phyloP scores from a whole-genome alignment of 2,888 invertebrate species.

The Smittia sp. region DNA sequence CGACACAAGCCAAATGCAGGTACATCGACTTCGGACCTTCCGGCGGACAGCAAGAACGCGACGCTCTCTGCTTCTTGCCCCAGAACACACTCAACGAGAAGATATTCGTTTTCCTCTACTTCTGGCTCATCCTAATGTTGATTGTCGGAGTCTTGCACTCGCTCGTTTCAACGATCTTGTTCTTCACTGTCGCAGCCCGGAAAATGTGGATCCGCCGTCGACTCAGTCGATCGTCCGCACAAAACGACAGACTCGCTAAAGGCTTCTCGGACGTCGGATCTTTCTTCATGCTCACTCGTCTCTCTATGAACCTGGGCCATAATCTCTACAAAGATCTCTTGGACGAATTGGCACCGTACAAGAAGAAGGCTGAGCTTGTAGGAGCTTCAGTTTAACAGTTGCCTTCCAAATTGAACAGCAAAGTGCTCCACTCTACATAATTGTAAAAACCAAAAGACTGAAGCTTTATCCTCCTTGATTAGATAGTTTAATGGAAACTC shows the following conservation, averaged over 20 bases:
- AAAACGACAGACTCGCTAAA: neutral
- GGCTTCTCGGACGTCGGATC: neutral
- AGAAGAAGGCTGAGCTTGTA: too few relatives aligned
- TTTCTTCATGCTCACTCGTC: neutral
- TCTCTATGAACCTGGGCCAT: neutral
- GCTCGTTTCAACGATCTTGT: neutral
- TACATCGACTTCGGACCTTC: neutral
- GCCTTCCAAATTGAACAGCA: too few relatives aligned
- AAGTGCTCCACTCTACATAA: too few relatives aligned
- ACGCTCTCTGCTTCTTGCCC: constrained; percentile 21
- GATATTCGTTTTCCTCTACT: constrained; percentile 20
- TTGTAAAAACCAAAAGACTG: too few relatives aligned
- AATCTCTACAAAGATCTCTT: neutral
- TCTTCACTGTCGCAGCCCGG: neutral
- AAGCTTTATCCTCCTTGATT: too few relatives aligned
- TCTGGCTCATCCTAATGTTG: constrained; percentile 21
- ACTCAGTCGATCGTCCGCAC: neutral
- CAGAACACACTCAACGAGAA: constrained; percentile 24
- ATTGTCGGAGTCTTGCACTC: neutral
- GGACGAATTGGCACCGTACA: neutral
- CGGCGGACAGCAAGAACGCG: neutral
- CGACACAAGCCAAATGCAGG: constrained; percentile 17
- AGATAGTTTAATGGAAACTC: too few relatives aligned
- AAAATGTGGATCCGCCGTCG: neutral
- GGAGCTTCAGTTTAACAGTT: too few relatives aligned